Evolutionary conservation across 2,888 invertebrate species (phyloP).

Genomic region (Sthenelais limicola): DNA sequence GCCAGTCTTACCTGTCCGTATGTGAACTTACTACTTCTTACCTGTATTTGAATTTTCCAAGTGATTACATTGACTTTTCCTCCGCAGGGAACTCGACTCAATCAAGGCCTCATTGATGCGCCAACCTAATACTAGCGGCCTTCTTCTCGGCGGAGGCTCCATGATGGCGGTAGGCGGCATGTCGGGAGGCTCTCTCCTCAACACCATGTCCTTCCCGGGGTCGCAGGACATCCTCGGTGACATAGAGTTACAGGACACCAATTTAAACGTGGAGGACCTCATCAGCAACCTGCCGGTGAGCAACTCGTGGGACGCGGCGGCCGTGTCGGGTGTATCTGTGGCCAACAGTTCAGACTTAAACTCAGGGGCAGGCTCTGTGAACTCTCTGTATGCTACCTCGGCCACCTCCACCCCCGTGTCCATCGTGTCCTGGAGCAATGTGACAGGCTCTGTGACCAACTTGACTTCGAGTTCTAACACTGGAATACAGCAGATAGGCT

Average conservation of each 20-base stretch:
- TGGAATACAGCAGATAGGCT: neutral
- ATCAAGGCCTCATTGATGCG: slow-evolving; percentile 24
- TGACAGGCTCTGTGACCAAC: too few species aligned
- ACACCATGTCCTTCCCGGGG: neutral
- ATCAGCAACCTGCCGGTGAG: slow-evolving; percentile 45
- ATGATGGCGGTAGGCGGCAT: slow-evolving; percentile 20
- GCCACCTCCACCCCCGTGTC: neutral
- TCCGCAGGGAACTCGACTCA: slow-evolving; percentile 22
- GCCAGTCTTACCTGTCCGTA: too few species aligned
- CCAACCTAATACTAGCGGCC: slow-evolving; percentile 19
- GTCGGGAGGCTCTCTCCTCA: slow-evolving; percentile 27
- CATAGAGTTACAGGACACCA: slow-evolving; percentile 8
- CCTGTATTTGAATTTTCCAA: too few species aligned
- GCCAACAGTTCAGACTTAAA: slow-evolving; percentile 8
- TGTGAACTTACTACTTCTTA: too few species aligned
- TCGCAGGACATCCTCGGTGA: slow-evolving; percentile 18
- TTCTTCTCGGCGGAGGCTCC: slow-evolving; percentile 36
- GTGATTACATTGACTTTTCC: too few species aligned
- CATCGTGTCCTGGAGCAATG: too few species aligned
- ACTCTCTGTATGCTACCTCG: neutral
- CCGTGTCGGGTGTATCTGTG: neutral
- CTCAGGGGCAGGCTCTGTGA: neutral
- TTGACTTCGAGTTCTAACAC: neutral
- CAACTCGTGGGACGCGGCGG: slow-evolving; percentile 25
- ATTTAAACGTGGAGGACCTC: slow-evolving; percentile 46